Evolutionary conservation across 2,113 vertebrate genomes (phyloP).

Genomic region (Etia nguti): DNA sequence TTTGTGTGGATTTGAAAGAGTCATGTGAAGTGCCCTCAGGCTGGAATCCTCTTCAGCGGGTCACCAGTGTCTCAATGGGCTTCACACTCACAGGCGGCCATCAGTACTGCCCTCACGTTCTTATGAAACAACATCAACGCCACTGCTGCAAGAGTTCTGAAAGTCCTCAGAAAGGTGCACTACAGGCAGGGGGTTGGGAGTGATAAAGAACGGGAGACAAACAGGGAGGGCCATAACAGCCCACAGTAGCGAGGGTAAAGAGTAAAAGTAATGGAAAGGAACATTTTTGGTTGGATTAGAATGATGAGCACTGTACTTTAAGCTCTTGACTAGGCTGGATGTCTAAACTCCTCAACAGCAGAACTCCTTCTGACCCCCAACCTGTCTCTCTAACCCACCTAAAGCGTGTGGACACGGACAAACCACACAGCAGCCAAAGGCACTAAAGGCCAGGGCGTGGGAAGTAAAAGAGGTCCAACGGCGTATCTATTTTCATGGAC

Average conservation of each 20-base stretch:
- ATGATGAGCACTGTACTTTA: constrained; percentile 76
- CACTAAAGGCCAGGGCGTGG: constrained; percentile 75
- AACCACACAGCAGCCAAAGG: neutral
- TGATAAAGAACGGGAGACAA: neutral
- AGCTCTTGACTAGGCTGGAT: constrained; percentile 69
- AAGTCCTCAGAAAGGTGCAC: constrained; percentile 78
- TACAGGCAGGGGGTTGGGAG: constrained; percentile 9
- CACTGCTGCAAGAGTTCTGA: constrained; percentile 79
- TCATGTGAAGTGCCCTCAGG: constrained; percentile 90
- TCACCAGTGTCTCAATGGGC: constrained; percentile 91
- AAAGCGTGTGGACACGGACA: constrained; percentile 31
- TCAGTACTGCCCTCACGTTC: constrained; percentile 96
- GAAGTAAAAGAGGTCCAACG: constrained; percentile 81
- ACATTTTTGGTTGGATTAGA: constrained; percentile 75
- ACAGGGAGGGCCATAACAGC: neutral
- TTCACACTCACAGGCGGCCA: constrained; percentile 84
- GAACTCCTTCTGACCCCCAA: constrained; percentile 53
- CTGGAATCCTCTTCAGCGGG: constrained; percentile 90
- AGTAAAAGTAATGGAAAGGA: constrained; percentile 10
- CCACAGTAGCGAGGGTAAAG: neutral
- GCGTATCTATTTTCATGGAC: constrained; percentile 91
- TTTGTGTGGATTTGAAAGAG: constrained; percentile 98
- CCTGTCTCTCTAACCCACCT: constrained; percentile 56
- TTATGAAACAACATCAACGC: constrained; percentile 89
- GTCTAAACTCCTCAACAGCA: constrained; percentile 57